These are phyloP conservation scores for Diabrotica undecimpunctata DNA, from an alignment of 1,140 invertebrate species.

Conservation along the genomic window DNA sequence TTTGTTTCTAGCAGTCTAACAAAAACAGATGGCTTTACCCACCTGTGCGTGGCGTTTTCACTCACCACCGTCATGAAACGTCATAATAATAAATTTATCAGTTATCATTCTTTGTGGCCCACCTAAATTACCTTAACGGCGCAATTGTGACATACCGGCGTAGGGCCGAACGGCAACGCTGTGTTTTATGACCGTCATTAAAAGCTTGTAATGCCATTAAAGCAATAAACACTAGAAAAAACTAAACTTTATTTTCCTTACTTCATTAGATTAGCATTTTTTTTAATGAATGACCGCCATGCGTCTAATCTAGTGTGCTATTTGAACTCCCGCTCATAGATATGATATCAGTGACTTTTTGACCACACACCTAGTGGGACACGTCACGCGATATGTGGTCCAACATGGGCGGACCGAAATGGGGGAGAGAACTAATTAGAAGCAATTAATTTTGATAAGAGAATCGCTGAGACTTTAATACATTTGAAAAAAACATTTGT, in stretches of 20 bases:
- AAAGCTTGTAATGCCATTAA: slow-evolving; percentile 1
- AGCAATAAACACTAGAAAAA: slow-evolving; percentile 2
- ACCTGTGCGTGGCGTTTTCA: background rate
- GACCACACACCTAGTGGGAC: slow-evolving; percentile 1
- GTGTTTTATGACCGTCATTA: background rate
- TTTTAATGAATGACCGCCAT: background rate
- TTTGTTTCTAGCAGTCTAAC: too few species aligned
- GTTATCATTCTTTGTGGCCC: background rate
- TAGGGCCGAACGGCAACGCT: background rate
- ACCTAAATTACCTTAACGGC: background rate
- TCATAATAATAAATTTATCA: slow-evolving; percentile 1
- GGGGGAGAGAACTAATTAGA: too few species aligned
- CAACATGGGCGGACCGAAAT: background rate
- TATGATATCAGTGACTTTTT: background rate
- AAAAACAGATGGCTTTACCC: too few species aligned
- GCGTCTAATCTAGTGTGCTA: background rate
- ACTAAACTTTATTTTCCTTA: slow-evolving; percentile 1
- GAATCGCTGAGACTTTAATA: too few species aligned
- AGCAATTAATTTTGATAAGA: too few species aligned
- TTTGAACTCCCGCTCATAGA: background rate
- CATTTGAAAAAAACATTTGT: too few species aligned
- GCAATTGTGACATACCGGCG: too few species aligned
- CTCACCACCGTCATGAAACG: background rate
- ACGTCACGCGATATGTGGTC: background rate
- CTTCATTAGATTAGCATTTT: slow-evolving; percentile 3